These are phyloP conservation scores for Gasterosteus nipponicus DNA, from an alignment of 2,113 vertebrate genomes.

Conservation along the genomic window DNA sequence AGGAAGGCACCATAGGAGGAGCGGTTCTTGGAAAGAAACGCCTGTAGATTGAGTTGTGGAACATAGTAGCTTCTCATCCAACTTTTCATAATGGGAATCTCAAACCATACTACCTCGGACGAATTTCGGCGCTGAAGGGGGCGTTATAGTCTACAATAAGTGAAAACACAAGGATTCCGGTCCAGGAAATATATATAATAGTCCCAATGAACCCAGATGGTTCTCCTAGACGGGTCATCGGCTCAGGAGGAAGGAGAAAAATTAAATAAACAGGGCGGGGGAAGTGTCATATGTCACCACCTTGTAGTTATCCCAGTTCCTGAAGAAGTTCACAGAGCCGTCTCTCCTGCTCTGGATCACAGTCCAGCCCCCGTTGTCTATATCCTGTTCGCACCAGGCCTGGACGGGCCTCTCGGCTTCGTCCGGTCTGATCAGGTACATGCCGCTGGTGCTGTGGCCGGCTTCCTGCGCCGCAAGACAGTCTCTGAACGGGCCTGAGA, in stretches of 20 bases:
- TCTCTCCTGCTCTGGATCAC: constrained; percentile 94
- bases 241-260: constrained; percentile 12
- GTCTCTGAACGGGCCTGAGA: constrained; percentile 92
- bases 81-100: constrained; percentile 72
- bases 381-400: constrained; percentile 94
- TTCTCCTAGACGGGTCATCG: constrained; percentile 31
- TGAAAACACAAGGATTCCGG: constrained; percentile 63
- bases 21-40: constrained; percentile 70
- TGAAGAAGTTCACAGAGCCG: constrained; percentile 97
- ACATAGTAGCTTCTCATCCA: constrained; percentile 66
- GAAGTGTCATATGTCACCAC: constrained; percentile 77
- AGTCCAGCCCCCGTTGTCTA: constrained; percentile 96
- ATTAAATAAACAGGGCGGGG: constrained; percentile 5
- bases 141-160: constrained; percentile 57
- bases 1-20: constrained; percentile 58
- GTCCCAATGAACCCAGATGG: constrained; percentile 46
- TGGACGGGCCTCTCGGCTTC: constrained; percentile 87
- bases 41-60: constrained; percentile 63
- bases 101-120: constrained; percentile 50
- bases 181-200: constrained; percentile 19
- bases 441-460: constrained; percentile 89
- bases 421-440: constrained; percentile 92
- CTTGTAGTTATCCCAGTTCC: constrained; percentile 99
- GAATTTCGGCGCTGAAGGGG: constrained; percentile 58
- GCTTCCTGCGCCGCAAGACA: constrained; percentile 92